These are phyloP conservation scores for Geotrupes spiniger DNA, from an alignment of 2,888 invertebrate species.

Conservation along the genomic window DNA sequence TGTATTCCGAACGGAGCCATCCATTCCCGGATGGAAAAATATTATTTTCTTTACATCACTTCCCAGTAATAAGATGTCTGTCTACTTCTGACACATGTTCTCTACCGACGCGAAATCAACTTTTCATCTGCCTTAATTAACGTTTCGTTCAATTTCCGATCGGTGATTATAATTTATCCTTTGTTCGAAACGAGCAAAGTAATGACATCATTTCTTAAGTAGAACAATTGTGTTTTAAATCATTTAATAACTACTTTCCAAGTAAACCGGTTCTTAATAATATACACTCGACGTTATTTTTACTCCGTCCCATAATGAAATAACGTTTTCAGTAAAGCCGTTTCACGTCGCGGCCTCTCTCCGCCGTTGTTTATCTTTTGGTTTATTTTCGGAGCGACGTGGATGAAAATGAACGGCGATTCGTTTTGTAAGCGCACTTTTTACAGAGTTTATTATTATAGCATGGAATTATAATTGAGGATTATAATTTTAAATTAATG, in stretches of 20 bases:
- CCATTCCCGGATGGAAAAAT: background rate
- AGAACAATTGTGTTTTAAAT: constrained; percentile 45
- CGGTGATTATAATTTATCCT: constrained; percentile 17
- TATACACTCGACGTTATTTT: constrained; percentile 19
- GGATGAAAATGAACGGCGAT: constrained; percentile 1
- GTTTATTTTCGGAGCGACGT: constrained; percentile 1
- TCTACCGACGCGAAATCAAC: constrained; percentile 1
- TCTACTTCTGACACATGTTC: constrained; percentile 3
- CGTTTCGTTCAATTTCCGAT: background rate
- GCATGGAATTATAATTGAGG: constrained; percentile 6
- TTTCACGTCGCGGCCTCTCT: constrained; percentile 2
- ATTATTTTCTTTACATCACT: constrained; percentile 8
- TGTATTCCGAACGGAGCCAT: constrained; percentile 4
- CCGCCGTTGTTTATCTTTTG: too few relatives aligned
- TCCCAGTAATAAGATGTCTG: constrained; percentile 6
- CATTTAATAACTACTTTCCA: constrained; percentile 46
- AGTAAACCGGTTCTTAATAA: constrained; percentile 43
- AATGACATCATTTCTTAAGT: constrained; percentile 46
- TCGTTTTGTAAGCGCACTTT: constrained; percentile 1
- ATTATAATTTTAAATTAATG: constrained; percentile 6
- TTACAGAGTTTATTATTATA: constrained; percentile 4
- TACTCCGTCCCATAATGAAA: background rate
- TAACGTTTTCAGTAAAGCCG: background rate
- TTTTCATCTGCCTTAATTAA: constrained; percentile 1
- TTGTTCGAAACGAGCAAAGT: constrained; percentile 36